phyloP scores from a whole-genome alignment of 2,797 vertebrate species.

The Sibirionetta formosa region DNA sequence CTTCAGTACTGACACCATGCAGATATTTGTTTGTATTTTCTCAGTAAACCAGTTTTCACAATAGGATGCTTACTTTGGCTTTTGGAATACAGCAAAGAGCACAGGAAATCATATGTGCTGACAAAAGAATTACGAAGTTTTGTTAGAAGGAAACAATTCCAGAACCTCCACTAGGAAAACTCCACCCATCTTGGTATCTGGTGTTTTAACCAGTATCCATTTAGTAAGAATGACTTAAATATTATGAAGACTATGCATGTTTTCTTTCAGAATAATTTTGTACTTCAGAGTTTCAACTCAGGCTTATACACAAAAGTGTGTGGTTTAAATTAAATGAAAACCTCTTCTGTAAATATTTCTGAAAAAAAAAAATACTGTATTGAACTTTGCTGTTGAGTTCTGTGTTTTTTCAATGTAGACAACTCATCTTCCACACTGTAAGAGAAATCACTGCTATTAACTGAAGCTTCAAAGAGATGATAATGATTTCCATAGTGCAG shows the following conservation, averaged over 20 bases:
- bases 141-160: slow-evolving; percentile 36
- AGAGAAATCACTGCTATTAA: neutral
- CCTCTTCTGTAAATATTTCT: neutral
- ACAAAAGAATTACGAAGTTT: slow-evolving; percentile 40
- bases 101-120: slow-evolving; percentile 55
- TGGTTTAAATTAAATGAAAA: slow-evolving; percentile 4
- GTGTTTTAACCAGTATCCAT: neutral
- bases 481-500: neutral
- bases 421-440: neutral
- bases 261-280: neutral
- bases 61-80: neutral
- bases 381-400: neutral
- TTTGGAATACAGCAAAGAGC: slow-evolving; percentile 26
- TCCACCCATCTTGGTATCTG: slow-evolving; percentile 3
- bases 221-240: neutral
- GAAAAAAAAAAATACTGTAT: neutral
- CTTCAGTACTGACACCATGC: neutral
- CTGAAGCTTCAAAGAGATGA: neutral
- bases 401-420: neutral
- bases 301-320: neutral
- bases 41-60: slow-evolving; percentile 26
- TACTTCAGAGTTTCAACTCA: neutral
- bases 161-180: slow-evolving; percentile 38
- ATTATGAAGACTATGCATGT: neutral
- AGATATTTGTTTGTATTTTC: slow-evolving; percentile 37